Evolutionary conservation across 2,888 invertebrate genomes (phyloP).

Genomic region (Nasonovia ribisnigri): DNA sequence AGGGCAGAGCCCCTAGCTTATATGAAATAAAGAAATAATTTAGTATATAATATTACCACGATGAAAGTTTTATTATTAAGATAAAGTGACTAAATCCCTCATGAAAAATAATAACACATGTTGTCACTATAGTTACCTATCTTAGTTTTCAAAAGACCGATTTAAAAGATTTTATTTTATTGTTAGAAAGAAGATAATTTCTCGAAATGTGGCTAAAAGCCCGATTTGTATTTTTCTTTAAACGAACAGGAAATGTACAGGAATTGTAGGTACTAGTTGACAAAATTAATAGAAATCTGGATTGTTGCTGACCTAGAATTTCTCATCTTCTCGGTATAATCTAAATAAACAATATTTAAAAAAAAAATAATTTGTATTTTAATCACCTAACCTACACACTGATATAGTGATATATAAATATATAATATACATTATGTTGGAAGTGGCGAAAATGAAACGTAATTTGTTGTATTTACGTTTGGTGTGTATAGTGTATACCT

Average conservation of each 20-base stretch:
- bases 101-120: not conserved
- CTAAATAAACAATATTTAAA: not conserved
- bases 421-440: not conserved
- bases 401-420: too few relatives aligned
- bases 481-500: too few relatives aligned
- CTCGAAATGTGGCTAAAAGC: not conserved
- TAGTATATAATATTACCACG: too few relatives aligned
- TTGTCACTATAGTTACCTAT: not conserved
- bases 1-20: too few relatives aligned
- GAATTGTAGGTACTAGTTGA: not conserved
- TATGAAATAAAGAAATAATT: too few relatives aligned
- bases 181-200: not conserved
- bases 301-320: not conserved
- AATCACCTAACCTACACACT: not conserved
- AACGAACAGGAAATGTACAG: too few relatives aligned
- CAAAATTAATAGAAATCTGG: not conserved
- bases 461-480: not conserved
- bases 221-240: not conserved
- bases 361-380: not conserved
- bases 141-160: not conserved
- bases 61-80: not conserved
- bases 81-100: not conserved
- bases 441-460: not conserved
- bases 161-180: not conserved
- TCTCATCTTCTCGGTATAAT: not conserved